Percentiles rank a stretch among this genome's conserved stretches.
Evolutionary conservation across 2,113 vertebrate genomes (phyloP).

Genomic region (Dromaius novaehollandiae): DNA sequence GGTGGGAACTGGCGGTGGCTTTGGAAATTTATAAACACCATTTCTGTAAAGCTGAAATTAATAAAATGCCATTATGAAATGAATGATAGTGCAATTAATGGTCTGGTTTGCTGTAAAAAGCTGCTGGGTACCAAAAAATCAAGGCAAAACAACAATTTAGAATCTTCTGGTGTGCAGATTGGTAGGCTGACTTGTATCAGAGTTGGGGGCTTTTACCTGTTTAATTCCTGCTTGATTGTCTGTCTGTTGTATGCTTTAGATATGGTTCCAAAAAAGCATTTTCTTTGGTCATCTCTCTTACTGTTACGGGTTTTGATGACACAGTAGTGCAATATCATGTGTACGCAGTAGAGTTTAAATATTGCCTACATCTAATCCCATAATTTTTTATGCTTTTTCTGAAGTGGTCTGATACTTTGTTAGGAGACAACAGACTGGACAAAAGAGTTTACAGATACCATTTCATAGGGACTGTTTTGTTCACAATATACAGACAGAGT

Average conservation of each 20-base stretch:
- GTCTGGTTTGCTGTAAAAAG: background rate
- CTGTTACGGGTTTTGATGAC: background rate
- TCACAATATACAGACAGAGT: background rate
- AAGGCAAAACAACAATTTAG: background rate
- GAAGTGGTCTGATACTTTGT: background rate
- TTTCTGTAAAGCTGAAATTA: background rate
- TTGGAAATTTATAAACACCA: background rate
- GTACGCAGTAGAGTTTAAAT: background rate
- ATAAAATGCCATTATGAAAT: background rate
- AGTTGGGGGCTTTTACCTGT: background rate
- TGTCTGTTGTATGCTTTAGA: background rate
- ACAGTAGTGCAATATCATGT: background rate
- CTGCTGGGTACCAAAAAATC: background rate
- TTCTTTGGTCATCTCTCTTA: background rate
- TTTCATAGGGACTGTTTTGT: background rate
- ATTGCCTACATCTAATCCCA: accelerated
- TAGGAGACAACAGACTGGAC: background rate
- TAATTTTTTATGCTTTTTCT: background rate
- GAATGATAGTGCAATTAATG: background rate
- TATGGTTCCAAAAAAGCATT: background rate
- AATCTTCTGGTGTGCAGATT: background rate
- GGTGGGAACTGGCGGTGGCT: background rate
- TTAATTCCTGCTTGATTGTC: background rate
- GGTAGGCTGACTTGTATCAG: background rate
- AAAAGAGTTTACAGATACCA: background rate